Conservation (phyloP, 2,797 vertebrate genomes). For the Hoplostethus mediterraneus region DNA sequence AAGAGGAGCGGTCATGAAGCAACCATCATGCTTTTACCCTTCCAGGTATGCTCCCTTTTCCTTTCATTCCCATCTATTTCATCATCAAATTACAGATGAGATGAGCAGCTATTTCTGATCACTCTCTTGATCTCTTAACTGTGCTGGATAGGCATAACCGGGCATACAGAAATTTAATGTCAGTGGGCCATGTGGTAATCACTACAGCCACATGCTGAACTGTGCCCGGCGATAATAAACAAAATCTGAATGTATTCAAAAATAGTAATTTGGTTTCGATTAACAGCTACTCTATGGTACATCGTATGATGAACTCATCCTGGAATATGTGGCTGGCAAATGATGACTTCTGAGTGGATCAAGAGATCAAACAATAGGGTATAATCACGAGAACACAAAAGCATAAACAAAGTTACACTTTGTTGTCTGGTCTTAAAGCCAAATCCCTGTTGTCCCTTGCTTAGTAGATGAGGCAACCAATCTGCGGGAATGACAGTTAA, state of each 20-base stretch:
- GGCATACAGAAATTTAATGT: conserved; percentile 48
- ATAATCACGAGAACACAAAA: conserved; percentile 51
- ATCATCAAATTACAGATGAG: conserved; percentile 84
- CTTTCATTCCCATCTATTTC: conserved; percentile 75
- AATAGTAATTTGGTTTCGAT: conserved; percentile 21
- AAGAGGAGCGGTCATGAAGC: conserved; percentile 79
- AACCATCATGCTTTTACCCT: conserved; percentile 70
- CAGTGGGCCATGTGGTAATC: conserved; percentile 57
- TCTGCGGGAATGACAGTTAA: conserved; percentile 66
- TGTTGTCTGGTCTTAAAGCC: conserved; percentile 44
- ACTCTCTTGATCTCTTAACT: conserved; percentile 75
- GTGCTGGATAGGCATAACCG: conserved; percentile 34
- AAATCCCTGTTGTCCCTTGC: conserved; percentile 59
- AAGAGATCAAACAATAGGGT: conserved; percentile 38
- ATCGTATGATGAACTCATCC: not conserved
- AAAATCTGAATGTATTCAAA: conserved; percentile 34
- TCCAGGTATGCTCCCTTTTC: conserved; percentile 72
- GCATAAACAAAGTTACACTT: conserved; percentile 62
- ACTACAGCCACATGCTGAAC: conserved; percentile 45
- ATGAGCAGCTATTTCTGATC: conserved; percentile 71
- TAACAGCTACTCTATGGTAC: not conserved
- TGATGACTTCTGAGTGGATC: conserved; percentile 25
- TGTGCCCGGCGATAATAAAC: conserved; percentile 47
- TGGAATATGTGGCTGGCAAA: conserved; percentile 13
- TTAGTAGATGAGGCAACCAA: conserved; percentile 75